phyloP scores from a whole-genome alignment of 2,113 vertebrate species.

The Zosterops pallidus region DNA sequence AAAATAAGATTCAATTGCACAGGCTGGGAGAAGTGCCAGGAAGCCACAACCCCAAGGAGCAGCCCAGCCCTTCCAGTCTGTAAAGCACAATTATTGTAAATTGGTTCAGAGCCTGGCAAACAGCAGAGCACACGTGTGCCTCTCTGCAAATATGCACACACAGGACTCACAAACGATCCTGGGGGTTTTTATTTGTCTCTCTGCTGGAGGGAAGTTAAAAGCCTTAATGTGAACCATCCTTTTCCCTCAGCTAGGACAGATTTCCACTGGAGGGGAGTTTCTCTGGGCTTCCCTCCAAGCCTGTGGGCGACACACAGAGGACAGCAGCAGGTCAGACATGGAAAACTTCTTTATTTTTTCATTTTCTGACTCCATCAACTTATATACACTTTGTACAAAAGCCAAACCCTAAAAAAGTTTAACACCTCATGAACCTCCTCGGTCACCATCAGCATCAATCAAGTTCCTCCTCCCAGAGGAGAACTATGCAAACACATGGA shows the following conservation, averaged over 20 bases:
- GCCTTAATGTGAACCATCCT: neutral
- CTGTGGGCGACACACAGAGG: no score
- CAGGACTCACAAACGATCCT: neutral
- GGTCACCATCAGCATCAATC: no score
- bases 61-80: neutral
- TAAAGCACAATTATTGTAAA: neutral
- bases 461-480: no score
- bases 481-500: no score
- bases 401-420: no score
- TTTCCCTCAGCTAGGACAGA: neutral
- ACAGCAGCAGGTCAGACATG: no score
- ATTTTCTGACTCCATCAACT: no score
- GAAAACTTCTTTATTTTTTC: no score
- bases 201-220: neutral
- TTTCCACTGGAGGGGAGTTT: neutral
- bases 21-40: slow-evolving; percentile 26
- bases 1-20: neutral
- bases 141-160: neutral
- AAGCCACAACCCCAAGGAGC: neutral
- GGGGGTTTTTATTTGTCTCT: neutral
- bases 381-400: no score
- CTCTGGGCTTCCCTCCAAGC: neutral
- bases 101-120: neutral
- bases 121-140: neutral
- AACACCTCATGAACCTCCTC: no score